Evolutionary conservation across 2,888 invertebrate genomes (phyloP), one percentile per base, ranked within the genome.

Genomic region (Caenorhabditis sp.): DNA sequence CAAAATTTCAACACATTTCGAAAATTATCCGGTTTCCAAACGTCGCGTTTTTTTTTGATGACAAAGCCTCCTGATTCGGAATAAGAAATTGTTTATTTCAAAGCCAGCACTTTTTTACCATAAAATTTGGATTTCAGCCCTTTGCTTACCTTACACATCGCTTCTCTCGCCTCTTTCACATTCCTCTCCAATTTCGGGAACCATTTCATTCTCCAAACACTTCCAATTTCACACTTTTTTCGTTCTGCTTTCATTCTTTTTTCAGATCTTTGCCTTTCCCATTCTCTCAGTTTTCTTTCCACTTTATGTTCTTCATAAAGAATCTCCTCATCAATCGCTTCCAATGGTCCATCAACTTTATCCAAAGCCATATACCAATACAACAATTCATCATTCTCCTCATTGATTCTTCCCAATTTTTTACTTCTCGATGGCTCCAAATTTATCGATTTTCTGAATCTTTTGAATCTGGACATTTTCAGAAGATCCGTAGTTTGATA

Each of bases 121-220:
- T n/a, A n/a, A n/a, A n/a, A n/a, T n/a, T n/a, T n/a, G n/a, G n/a
- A n/a, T n/a, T n/a, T n/a, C n/a, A n/a, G n/a, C n/a, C n/a, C n/a
- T n/a, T n/a, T n/a, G n/a, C 3, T 21, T 53, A 66, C 71, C 23
- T 53, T 49, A 52, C 49, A 43, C 14, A 72, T 54, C 12, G 57
- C 65, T 23, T 50, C 59, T 23, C 53, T 25, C 1, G 72, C 72
- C 7, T 61, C 52, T 1, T n/a, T n/a, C 36, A 64, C 20, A 26
- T 57, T 71, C 25, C 50, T 56, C 25, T 57, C 20, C 10, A 67
- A 12, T 20, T 52, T 50, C 0, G 63, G 67, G 21, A 49, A 26
- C 60, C 60, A 63, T 14, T 64, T 59, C 10, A 59, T 67, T n/a
- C 27, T 5, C 56, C 17, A n/a, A 5, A 56, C 23, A 25, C 17